phyloP scores from a whole-genome alignment of 2,797 vertebrate species.

The Danio choprae region DNA sequence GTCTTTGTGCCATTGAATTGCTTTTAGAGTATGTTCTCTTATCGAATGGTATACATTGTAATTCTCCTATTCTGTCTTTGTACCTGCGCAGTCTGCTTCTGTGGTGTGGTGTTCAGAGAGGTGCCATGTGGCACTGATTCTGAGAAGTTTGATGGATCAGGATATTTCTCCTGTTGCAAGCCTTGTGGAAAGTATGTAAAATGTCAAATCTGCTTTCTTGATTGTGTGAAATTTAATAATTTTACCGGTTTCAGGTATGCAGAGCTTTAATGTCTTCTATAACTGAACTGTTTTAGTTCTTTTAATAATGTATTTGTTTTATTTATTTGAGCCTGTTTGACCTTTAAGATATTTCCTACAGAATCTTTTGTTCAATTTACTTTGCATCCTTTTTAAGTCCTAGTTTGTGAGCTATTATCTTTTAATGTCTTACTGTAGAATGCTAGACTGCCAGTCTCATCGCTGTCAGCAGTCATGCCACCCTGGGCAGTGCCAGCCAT shows the following conservation, averaged over 20 bases:
- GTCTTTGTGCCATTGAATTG: not conserved
- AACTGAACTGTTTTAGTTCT: not conserved
- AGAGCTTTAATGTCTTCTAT: not conserved
- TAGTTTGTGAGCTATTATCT: not conserved
- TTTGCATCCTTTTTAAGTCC: not conserved
- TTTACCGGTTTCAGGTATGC: not conserved
- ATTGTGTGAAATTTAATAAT: not conserved
- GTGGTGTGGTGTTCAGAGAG: conserved; percentile 82
- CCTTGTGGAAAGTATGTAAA: conserved; percentile 89
- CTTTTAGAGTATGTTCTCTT: not conserved
- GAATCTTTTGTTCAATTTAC: not conserved
- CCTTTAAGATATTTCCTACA: not conserved
- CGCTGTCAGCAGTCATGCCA: conserved; percentile 89
- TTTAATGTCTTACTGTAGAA: conserved; percentile 72
- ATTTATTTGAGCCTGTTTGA: not conserved
- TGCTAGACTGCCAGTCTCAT: conserved; percentile 90
- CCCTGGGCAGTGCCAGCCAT: conserved; percentile 85
- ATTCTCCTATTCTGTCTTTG: conserved; percentile 1
- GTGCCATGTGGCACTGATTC: conserved; percentile 88
- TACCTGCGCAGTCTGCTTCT: conserved; percentile 86
- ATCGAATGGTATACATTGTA: not conserved
- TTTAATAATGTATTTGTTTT: not conserved
- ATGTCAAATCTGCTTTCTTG: not conserved
- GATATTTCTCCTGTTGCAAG: conserved; percentile 91
- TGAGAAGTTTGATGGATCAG: conserved; percentile 84